Evolutionary conservation across 2,797 vertebrate species (phyloP).

Genomic region (Clarias platycephalus): DNA sequence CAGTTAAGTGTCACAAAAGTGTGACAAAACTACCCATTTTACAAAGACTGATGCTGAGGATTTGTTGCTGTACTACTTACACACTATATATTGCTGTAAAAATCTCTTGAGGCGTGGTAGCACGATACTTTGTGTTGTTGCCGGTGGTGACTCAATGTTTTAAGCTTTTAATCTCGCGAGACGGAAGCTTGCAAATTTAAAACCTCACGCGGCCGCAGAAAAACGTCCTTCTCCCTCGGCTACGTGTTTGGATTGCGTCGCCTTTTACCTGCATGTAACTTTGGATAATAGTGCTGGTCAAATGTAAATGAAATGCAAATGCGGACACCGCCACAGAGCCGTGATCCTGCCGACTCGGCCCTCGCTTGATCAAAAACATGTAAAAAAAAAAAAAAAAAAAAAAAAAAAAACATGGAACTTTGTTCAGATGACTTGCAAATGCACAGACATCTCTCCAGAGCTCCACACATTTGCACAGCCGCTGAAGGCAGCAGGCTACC

Average conservation of each 20-base stretch:
- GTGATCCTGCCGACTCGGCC: neutral
- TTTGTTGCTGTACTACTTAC: neutral
- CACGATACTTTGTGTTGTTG: neutral
- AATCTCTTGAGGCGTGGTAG: neutral
- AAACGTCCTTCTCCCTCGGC: neutral
- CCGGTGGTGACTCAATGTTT: too few species aligned
- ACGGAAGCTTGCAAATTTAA: neutral
- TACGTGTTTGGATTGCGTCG: neutral
- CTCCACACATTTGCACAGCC: neutral
- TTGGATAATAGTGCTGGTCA: slow-evolving; percentile 5
- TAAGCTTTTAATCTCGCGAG: neutral
- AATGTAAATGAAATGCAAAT: slow-evolving; percentile 22
- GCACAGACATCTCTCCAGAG: neutral
- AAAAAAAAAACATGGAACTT: neutral
- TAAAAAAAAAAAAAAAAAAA: neutral
- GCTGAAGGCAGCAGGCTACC: neutral
- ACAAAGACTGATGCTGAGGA: too few species aligned
- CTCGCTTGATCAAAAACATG: too few species aligned
- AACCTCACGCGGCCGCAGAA: neutral
- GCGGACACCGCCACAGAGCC: neutral
- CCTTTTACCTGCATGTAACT: neutral
- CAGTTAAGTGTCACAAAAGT: too few species aligned
- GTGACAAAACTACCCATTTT: too few species aligned
- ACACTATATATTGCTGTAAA: neutral
- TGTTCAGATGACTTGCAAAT: neutral